phyloP scores from a whole-genome alignment of 2,797 vertebrate genomes.

The Hafferia zeledoni region DNA sequence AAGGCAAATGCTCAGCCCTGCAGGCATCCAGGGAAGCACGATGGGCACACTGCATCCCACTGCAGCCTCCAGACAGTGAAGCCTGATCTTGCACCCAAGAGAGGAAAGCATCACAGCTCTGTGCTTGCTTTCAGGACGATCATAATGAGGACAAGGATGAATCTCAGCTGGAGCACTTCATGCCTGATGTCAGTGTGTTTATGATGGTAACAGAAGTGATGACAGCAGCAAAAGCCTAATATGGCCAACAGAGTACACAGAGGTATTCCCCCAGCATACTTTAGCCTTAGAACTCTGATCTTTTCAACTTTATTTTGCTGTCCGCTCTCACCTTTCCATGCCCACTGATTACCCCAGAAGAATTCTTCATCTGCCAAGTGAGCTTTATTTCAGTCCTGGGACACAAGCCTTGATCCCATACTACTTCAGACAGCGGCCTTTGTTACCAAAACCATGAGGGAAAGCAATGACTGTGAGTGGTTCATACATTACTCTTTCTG shows the following conservation, averaged over 20 bases:
- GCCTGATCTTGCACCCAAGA: not conserved
- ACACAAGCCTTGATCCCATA: not conserved
- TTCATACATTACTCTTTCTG: not conserved
- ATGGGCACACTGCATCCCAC: accelerated
- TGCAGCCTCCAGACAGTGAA: not conserved
- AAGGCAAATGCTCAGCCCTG: not conserved
- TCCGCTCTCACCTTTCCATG: not conserved
- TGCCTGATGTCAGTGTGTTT: not conserved
- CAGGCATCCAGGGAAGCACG: not conserved
- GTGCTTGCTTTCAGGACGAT: not conserved
- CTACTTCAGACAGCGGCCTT: not conserved
- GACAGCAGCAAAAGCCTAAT: not conserved
- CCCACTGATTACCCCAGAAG: not conserved
- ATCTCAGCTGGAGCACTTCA: not conserved
- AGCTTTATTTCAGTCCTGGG: not conserved
- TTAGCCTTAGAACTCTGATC: not conserved
- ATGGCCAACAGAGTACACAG: not conserved
- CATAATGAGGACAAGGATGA: not conserved
- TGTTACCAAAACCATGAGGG: not conserved
- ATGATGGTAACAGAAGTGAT: not conserved
- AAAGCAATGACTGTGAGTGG: not conserved
- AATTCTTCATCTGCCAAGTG: not conserved
- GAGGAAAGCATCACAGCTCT: not conserved
- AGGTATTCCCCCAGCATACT: not conserved
- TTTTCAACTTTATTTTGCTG: not conserved